Evolutionary conservation across 2,888 invertebrate species (phyloP).

Genomic region (Bedellia somnulentella): DNA sequence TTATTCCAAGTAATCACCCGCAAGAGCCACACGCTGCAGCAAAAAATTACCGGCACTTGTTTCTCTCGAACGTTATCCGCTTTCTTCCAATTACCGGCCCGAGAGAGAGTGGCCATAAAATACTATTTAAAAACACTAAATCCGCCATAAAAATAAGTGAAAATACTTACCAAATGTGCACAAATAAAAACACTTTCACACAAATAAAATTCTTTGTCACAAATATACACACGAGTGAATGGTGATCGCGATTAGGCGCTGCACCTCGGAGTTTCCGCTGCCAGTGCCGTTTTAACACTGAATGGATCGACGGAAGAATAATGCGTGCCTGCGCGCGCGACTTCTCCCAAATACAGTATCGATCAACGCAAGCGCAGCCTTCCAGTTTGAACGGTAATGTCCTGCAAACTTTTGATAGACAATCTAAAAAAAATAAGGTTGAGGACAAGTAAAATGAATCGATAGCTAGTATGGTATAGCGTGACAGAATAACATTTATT

Average conservation of each 20-base stretch:
- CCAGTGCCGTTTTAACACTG: constrained; percentile 50
- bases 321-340: constrained; percentile 39
- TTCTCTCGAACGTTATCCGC: constrained; percentile 20
- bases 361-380: constrained; percentile 29
- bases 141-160: neutral
- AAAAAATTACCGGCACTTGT: too few species aligned
- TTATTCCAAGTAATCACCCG: too few species aligned
- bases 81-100: constrained; percentile 23
- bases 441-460: constrained; percentile 39
- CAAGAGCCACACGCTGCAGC: too few species aligned
- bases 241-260: too few species aligned
- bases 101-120: constrained; percentile 22
- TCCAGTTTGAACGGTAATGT: too few species aligned
- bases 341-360: constrained; percentile 44
- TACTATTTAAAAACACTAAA: constrained; percentile 15
- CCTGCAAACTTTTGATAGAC: too few species aligned
- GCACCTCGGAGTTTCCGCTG: constrained; percentile 39
- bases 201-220: neutral
- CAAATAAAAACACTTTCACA: constrained; percentile 1
- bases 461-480: constrained; percentile 20
- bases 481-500: too few species aligned
- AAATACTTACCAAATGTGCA: neutral
- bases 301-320: constrained; percentile 39
- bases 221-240: constrained; percentile 1
- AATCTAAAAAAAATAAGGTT: constrained; percentile 35